Conservation (phyloP, 2,888 invertebrate species). For the Watsonalla binaria region DNA sequence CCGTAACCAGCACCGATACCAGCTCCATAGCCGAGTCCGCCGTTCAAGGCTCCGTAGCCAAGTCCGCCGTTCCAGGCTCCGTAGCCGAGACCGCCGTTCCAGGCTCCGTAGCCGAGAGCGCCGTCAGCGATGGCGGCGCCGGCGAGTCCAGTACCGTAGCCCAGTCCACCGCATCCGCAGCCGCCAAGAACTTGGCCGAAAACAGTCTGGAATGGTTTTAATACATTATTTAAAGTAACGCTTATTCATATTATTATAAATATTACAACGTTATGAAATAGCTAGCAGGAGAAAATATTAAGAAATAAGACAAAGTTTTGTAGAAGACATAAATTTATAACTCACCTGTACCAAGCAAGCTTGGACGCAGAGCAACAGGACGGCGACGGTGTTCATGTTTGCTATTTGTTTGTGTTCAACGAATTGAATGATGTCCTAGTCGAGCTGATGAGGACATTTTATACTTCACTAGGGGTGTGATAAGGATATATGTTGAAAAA, state of each 20-base stretch:
- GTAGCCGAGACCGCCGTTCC: not conserved
- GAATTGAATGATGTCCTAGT: too few relatives aligned
- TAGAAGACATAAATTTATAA: too few relatives aligned
- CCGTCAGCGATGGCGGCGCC: not conserved
- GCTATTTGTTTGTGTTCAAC: not conserved
- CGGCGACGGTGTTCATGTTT: slow-evolving; percentile 16
- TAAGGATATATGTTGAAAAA: too few relatives aligned
- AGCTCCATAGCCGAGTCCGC: not conserved
- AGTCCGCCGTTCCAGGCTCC: slow-evolving; percentile 2
- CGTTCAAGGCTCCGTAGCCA: not conserved
- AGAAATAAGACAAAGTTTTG: too few relatives aligned
- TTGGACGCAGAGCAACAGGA: slow-evolving; percentile 16
- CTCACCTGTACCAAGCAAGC: slow-evolving; percentile 19
- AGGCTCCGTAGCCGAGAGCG: not conserved
- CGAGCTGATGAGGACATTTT: too few relatives aligned
- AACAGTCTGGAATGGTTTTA: not conserved
- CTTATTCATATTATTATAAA: too few relatives aligned
- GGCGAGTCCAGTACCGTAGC: slow-evolving; percentile 4
- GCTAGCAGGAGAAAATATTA: too few relatives aligned
- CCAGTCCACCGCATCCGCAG: not conserved
- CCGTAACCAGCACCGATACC: too few relatives aligned
- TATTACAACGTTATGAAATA: too few relatives aligned
- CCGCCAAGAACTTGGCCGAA: not conserved
- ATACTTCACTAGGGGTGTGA: too few relatives aligned
- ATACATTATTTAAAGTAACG: too few relatives aligned